phyloP scores from a whole-genome alignment of 2,888 invertebrate species.

The Drosophila lutescens region DNA sequence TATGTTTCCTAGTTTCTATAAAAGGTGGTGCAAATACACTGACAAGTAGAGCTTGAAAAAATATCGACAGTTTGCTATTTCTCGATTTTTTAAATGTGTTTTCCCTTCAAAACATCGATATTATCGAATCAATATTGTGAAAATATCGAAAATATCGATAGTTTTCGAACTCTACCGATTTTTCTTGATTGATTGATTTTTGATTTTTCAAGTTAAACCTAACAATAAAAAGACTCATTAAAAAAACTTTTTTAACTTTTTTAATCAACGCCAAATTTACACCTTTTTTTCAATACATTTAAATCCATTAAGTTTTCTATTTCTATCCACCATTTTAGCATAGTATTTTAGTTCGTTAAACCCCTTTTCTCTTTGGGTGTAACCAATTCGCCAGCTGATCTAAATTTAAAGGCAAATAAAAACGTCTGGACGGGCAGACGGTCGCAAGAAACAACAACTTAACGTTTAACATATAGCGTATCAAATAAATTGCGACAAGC shows the following conservation, averaged over 20 bases:
- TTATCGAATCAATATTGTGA: no score
- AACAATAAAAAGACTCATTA: no score
- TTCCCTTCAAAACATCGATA: no score
- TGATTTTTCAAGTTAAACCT: no score
- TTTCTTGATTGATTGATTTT: no score
- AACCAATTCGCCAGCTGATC: constrained; percentile 40
- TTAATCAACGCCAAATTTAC: background rate
- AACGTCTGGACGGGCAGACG: constrained; percentile 36
- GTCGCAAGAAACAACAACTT: constrained; percentile 28
- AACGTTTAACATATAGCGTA: constrained; percentile 26
- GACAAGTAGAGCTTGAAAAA: no score
- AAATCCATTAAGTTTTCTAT: background rate
- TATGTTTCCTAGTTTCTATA: background rate
- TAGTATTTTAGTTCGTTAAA: background rate
- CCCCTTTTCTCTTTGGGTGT: constrained; percentile 33
- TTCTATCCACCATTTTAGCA: constrained; percentile 3
- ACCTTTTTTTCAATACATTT: background rate
- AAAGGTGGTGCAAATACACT: background rate
- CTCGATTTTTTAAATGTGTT: no score
- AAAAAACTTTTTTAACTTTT: no score
- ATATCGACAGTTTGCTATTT: no score
- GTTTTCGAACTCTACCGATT: no score
- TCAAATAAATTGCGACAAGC: constrained; percentile 47
- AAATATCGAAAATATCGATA: no score
- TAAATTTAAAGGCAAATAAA: constrained; percentile 63